phyloP scores from a whole-genome alignment of 2,797 vertebrate genomes.

The Acrossocheilus fasciatus region DNA sequence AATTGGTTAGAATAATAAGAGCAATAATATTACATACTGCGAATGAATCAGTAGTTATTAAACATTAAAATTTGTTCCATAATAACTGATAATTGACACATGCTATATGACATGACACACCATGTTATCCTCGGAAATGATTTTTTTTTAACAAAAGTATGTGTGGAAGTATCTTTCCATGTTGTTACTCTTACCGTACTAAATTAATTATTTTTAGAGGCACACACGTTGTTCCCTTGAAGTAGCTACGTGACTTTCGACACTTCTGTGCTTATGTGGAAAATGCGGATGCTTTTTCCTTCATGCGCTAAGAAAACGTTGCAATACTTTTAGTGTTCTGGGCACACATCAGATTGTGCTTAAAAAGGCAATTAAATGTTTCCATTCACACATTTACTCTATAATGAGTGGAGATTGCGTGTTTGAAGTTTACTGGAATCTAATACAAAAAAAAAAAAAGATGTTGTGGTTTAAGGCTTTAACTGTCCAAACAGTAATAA shows the following conservation, averaged over 20 bases:
- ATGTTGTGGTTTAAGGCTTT: neutral
- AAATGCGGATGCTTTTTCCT: constrained; percentile 55
- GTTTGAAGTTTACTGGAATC: neutral
- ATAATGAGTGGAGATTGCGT: neutral
- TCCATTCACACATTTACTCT: constrained; percentile 6
- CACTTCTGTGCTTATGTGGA: constrained; percentile 69
- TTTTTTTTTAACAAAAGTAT: neutral
- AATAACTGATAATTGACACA: neutral
- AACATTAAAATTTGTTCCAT: neutral
- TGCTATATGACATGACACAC: neutral
- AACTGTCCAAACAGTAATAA: neutral
- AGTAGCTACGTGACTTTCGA: constrained; percentile 49
- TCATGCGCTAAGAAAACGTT: neutral
- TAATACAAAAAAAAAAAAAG: neutral
- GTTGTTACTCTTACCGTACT: neutral
- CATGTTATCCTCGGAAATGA: neutral
- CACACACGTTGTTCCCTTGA: constrained; percentile 64
- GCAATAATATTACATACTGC: neutral
- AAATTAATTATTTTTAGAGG: neutral
- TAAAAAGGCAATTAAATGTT: neutral
- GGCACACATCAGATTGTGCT: neutral
- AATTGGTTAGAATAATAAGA: neutral
- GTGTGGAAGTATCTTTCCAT: neutral
- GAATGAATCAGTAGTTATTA: neutral
- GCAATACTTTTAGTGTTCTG: neutral